Percentiles rank a stretch among this genome's conserved stretches.
Evolutionary conservation across 2,113 vertebrate species (phyloP).

Genomic region (Chelonoidis abingdonii): DNA sequence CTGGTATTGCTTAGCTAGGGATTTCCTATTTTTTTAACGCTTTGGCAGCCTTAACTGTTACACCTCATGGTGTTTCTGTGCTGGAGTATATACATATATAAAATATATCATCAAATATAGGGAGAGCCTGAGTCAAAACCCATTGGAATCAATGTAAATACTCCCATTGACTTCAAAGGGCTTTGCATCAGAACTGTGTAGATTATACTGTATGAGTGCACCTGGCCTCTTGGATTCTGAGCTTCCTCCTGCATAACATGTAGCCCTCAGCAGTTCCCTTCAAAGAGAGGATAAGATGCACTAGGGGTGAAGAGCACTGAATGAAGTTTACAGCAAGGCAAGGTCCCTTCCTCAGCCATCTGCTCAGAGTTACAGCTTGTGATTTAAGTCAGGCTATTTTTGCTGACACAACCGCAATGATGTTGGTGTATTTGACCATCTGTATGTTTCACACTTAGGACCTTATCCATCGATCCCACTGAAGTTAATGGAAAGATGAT

Average conservation of each 20-base stretch:
- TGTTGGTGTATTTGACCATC: background rate
- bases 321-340: background rate
- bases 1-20: constrained; percentile 9
- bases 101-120: background rate
- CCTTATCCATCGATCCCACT: background rate
- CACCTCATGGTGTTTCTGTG: background rate
- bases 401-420: background rate
- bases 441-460: background rate
- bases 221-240: background rate
- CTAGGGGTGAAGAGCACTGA: background rate
- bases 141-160: background rate
- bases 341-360: background rate
- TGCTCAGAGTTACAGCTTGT: background rate
- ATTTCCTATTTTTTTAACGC: constrained; percentile 11
- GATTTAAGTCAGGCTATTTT: background rate
- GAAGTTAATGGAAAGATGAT: background rate
- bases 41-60: background rate
- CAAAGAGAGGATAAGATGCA: background rate
- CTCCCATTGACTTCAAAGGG: background rate
- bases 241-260: background rate
- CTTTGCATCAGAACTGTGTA: background rate
- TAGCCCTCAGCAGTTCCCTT: background rate
- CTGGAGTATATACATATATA: background rate
- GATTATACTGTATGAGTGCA: background rate
- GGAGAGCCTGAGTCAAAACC: background rate